Evolutionary conservation across 2,113 vertebrate species (phyloP).

Genomic region (Thamnophis sirtalis): DNA sequence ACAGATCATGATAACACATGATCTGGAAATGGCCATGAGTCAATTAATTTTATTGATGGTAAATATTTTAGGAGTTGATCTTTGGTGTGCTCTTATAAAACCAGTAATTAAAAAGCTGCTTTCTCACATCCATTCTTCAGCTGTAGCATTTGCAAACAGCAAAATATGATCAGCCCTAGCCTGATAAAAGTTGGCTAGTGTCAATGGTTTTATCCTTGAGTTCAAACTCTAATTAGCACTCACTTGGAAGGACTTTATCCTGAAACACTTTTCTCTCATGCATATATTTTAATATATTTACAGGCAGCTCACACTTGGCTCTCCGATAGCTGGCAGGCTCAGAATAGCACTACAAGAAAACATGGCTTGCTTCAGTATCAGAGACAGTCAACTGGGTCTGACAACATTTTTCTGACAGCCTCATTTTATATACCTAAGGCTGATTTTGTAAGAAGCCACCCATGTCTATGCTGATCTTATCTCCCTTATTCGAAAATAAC

Average conservation of each 20-base stretch:
- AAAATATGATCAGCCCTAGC: background rate
- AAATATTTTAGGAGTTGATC: background rate
- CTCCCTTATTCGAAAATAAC: background rate
- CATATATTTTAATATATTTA: background rate
- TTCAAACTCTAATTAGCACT: background rate
- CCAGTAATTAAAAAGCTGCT: background rate
- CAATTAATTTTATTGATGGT: background rate
- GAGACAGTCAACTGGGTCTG: background rate
- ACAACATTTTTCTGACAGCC: background rate
- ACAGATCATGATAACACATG: background rate
- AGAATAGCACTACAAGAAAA: background rate
- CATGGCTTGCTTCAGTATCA: background rate
- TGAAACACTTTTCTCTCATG: background rate
- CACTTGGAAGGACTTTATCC: background rate
- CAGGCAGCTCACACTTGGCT: background rate
- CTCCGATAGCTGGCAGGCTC: background rate
- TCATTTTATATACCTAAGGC: background rate
- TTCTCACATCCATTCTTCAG: background rate
- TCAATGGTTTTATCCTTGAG: background rate
- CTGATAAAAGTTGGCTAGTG: background rate
- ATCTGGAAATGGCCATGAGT: background rate
- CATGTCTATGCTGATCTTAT: background rate
- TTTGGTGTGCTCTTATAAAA: background rate
- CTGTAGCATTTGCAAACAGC: background rate
- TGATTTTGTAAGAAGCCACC: background rate